Conservation (phyloP, 2,888 invertebrate genomes). For the Drosophila mettleri region DNA sequence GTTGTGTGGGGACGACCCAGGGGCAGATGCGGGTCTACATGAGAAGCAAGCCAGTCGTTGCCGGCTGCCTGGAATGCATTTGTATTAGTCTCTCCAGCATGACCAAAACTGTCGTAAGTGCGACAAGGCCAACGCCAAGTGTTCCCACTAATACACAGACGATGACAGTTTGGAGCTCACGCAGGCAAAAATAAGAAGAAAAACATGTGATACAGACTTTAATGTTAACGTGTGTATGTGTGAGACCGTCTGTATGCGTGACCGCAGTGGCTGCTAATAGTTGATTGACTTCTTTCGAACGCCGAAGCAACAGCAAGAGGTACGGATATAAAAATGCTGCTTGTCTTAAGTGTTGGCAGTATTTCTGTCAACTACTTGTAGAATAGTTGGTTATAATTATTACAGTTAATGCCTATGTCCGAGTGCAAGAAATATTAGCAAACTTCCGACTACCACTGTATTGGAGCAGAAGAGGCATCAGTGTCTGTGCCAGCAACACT, state of each 20-base stretch:
- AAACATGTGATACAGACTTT: slow-evolving; percentile 81
- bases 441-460: slow-evolving; percentile 62
- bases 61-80: slow-evolving; percentile 64
- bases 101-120: slow-evolving; percentile 64
- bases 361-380: slow-evolving; percentile 44
- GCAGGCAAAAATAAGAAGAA: slow-evolving; percentile 79
- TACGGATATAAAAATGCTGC: slow-evolving; percentile 23
- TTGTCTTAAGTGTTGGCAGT: slow-evolving; percentile 44
- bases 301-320: slow-evolving; percentile 22
- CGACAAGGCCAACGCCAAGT: slow-evolving; percentile 80
- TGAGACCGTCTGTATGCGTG: slow-evolving; percentile 16
- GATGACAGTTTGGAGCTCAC: slow-evolving; percentile 40
- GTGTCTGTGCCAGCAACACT: slow-evolving; percentile 42
- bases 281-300: slow-evolving; percentile 75
- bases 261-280: slow-evolving; percentile 70
- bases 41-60: slow-evolving; percentile 52
- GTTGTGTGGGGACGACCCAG: slow-evolving; percentile 38
- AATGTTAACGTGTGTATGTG: slow-evolving; percentile 34
- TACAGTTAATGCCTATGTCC: slow-evolving; percentile 26
- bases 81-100: slow-evolving; percentile 68
- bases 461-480: slow-evolving; percentile 35
- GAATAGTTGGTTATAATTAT: slow-evolving; percentile 48
- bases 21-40: slow-evolving; percentile 11
- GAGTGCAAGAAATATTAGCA: slow-evolving; percentile 34
- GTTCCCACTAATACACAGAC: slow-evolving; percentile 53